A percentile compares a stretch with the other conserved stretches of the same genome.
phyloP scores from a whole-genome alignment of 2,113 vertebrate species.

The Neofelis nebulosa region DNA sequence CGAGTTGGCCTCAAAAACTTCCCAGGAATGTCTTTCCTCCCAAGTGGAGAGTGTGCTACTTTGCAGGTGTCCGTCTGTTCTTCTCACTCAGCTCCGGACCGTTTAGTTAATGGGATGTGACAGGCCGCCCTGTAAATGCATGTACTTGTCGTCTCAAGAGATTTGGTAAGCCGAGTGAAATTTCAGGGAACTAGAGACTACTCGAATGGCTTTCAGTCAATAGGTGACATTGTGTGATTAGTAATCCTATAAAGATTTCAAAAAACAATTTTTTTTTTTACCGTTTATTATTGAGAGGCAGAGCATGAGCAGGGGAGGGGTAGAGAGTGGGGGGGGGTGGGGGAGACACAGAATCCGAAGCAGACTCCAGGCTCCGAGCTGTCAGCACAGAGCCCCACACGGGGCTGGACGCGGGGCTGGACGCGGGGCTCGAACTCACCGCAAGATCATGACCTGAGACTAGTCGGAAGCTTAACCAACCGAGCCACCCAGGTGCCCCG shows the following conservation, averaged over 20 bases:
- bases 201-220: neutral
- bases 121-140: neutral
- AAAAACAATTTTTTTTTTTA: neutral
- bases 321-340: too few species aligned
- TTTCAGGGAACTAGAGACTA: neutral
- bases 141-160: neutral
- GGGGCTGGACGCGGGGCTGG: too few species aligned
- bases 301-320: too few species aligned
- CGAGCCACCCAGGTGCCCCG: too few species aligned
- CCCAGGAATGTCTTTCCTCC: neutral
- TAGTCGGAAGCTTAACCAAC: too few species aligned
- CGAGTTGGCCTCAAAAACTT: neutral
- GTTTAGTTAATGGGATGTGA: neutral
- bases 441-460: too few species aligned
- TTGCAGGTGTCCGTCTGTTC: neutral
- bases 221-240: slow-evolving; percentile 31
- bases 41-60: neutral
- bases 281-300: too few species aligned
- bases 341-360: too few species aligned
- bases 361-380: too few species aligned
- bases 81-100: neutral
- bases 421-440: too few species aligned
- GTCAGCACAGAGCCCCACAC: too few species aligned
- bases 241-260: neutral
- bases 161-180: neutral